Conservation (phyloP, 2,797 vertebrate genomes). For the Craterocephalus amniculus region DNA sequence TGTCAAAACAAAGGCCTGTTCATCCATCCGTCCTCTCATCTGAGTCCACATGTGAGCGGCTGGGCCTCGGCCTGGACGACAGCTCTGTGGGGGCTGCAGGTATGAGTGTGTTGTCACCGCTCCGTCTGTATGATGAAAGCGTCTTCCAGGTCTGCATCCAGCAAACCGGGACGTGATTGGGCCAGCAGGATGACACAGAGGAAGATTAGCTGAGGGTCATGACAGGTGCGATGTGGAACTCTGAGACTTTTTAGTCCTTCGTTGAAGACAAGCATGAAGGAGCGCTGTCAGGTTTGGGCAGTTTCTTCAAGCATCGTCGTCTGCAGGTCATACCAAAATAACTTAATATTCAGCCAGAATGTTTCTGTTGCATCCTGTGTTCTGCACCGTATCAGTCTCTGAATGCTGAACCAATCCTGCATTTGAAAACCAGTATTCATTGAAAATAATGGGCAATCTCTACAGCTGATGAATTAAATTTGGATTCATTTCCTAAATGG, state of each 20-base stretch:
- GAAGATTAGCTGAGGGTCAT: conserved; percentile 41
- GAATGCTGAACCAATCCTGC: conserved; percentile 43
- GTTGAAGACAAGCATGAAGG: conserved; percentile 26
- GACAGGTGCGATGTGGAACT: conserved; percentile 27
- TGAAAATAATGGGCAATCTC: conserved; percentile 69
- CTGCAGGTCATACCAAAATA: conserved; percentile 7
- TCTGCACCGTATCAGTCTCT: neutral
- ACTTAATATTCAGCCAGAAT: conserved; percentile 4
- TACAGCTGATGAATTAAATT: conserved; percentile 70
- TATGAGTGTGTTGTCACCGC: conserved; percentile 38
- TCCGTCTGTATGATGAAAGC: conserved; percentile 34
- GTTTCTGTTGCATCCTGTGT: conserved; percentile 3
- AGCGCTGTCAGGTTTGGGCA: neutral
- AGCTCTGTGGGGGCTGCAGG: conserved; percentile 1
- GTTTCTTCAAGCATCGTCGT: neutral
- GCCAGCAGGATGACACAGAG: conserved; percentile 6
- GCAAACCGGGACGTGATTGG: conserved; percentile 21
- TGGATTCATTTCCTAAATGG: conserved; percentile 71
- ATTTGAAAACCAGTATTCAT: conserved; percentile 67
- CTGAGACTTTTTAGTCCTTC: conserved; percentile 1
- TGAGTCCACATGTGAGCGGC: conserved; percentile 67
- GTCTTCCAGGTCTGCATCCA: conserved; percentile 15
- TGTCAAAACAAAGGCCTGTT: conserved; percentile 69
- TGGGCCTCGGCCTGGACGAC: conserved; percentile 27
- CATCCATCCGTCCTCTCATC: conserved; percentile 64